Percentiles rank a stretch among this genome's conserved stretches.
phyloP scores from a whole-genome alignment of 2,888 invertebrate genomes.

The Halictus ligatus region DNA sequence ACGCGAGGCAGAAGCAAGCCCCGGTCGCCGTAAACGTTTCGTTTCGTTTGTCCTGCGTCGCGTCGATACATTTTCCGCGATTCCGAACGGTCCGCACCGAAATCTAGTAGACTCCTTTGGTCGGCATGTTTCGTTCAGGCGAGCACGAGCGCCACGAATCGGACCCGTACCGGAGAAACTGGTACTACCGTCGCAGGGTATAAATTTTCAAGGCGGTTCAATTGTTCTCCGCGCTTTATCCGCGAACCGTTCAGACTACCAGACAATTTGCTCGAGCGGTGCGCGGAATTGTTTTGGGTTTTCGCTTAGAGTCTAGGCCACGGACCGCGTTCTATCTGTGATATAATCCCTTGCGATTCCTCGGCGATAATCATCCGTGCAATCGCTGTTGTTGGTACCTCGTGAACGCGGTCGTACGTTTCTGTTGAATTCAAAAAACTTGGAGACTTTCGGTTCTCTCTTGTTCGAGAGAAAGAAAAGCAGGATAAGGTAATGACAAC shows the following conservation, averaged over 20 bases:
- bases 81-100: neutral
- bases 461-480: neutral
- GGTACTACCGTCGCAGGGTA: too few relatives aligned
- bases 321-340: too few relatives aligned
- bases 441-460: too few relatives aligned
- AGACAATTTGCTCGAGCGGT: neutral
- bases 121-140: neutral
- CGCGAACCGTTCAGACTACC: too few relatives aligned
- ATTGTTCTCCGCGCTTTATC: too few relatives aligned
- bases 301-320: neutral
- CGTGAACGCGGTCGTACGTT: neutral
- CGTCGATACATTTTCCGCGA: neutral
- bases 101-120: neutral
- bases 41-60: neutral
- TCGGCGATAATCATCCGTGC: neutral
- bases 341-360: neutral
- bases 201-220: too few relatives aligned
- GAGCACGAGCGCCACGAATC: neutral
- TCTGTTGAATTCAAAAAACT: neutral
- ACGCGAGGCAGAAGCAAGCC: neutral
- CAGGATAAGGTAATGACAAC: neutral
- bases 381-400: neutral
- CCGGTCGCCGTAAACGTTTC: neutral
- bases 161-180: neutral
- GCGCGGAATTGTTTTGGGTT: slow-evolving; percentile 1